phyloP scores from a whole-genome alignment of 2,888 invertebrate species.

The Galeruca laticollis region DNA sequence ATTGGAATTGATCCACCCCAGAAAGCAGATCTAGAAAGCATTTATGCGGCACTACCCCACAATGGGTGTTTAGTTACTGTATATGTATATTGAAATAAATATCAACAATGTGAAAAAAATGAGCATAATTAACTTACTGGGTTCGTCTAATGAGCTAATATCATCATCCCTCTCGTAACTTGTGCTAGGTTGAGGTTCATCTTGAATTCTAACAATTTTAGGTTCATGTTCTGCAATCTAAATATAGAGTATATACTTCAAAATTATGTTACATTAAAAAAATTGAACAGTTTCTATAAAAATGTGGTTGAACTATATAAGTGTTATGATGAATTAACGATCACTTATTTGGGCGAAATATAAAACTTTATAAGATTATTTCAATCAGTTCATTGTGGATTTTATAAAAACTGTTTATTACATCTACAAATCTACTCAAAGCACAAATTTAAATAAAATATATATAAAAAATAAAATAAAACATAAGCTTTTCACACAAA shows the following conservation, averaged over 20 bases:
- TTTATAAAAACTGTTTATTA: slow-evolving; percentile 4
- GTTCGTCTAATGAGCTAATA: slow-evolving; percentile 58
- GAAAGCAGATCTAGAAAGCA: too few relatives aligned
- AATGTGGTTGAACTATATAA: background rate
- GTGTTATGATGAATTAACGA: too few relatives aligned
- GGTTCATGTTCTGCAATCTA: slow-evolving; percentile 54
- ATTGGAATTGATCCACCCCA: too few relatives aligned
- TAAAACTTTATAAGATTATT: too few relatives aligned
- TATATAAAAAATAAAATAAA: background rate
- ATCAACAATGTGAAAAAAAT: too few relatives aligned
- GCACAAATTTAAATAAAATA: slow-evolving; percentile 3
- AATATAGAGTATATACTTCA: background rate
- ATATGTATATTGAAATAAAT: too few relatives aligned
- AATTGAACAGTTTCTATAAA: slow-evolving; percentile 19
- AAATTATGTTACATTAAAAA: background rate
- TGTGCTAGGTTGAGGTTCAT: slow-evolving; percentile 61
- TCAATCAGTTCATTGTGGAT: too few relatives aligned
- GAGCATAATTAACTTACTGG: slow-evolving; percentile 50
- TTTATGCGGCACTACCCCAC: too few relatives aligned
- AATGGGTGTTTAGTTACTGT: too few relatives aligned
- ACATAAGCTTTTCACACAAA: background rate
- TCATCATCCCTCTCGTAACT: slow-evolving; percentile 60
- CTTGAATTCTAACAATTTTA: slow-evolving; percentile 55
- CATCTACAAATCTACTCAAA: background rate
- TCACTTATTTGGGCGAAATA: too few relatives aligned